Conservation (phyloP, 2,888 invertebrate species). For the Calameuta filiformis region DNA sequence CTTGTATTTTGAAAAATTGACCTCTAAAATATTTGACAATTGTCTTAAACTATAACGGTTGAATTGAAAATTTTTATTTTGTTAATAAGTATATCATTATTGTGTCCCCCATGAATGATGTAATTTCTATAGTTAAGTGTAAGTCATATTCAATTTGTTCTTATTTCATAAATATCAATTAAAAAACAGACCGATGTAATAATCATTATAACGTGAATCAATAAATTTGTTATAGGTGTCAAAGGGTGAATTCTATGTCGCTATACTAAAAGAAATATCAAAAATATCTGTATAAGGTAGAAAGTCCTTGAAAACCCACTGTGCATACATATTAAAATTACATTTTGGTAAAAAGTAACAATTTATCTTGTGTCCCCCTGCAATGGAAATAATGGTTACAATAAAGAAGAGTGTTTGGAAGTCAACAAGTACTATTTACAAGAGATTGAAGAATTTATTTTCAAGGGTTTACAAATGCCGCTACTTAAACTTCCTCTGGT, state of each 20-base stretch:
- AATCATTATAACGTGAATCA: background rate
- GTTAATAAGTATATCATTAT: background rate
- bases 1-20: background rate
- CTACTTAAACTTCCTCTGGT: constrained; percentile 46
- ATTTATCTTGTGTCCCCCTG: constrained; percentile 18
- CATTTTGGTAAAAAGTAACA: constrained; percentile 8
- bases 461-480: constrained; percentile 38
- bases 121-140: background rate
- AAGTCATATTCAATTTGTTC: background rate
- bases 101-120: background rate
- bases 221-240: constrained; percentile 44
- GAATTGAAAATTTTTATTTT: background rate
- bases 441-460: constrained; percentile 46
- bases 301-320: constrained; percentile 3
- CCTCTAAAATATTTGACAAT: background rate
- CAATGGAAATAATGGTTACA: constrained; percentile 36
- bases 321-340: background rate
- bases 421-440: constrained; percentile 36
- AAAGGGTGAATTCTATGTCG: background rate
- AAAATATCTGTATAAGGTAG: background rate
- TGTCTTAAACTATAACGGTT: background rate
- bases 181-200: background rate
- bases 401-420: constrained; percentile 32
- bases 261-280: background rate
- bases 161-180: background rate